These are phyloP conservation scores for Oreocharis arfaki DNA, from an alignment of 2,113 vertebrate genomes.

Conservation along the genomic window DNA sequence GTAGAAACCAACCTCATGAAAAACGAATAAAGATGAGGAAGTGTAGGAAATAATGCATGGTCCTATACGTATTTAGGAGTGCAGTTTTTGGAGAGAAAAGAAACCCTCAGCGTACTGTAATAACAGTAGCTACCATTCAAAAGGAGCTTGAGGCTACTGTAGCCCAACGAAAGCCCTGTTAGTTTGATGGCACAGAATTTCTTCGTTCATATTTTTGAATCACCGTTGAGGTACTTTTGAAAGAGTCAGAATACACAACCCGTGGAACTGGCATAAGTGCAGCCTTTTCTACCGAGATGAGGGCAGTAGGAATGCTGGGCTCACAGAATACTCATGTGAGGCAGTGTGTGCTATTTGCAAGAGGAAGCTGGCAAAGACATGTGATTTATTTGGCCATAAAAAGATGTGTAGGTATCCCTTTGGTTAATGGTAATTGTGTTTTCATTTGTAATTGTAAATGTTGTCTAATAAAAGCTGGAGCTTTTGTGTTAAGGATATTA, in stretches of 20 bases:
- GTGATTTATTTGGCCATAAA: background rate
- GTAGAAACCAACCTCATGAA: background rate
- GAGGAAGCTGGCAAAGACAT: background rate
- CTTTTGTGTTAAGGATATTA: conserved; percentile 10
- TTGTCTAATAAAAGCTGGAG: conserved; percentile 6
- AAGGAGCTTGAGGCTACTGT: background rate
- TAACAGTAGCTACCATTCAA: background rate
- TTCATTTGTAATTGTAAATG: background rate
- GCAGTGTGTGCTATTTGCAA: background rate
- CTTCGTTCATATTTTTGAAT: background rate
- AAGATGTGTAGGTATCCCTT: conserved; percentile 11
- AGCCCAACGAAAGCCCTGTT: background rate
- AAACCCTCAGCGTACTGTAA: background rate
- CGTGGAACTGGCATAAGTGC: background rate
- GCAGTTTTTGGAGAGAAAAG: background rate
- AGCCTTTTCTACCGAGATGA: background rate
- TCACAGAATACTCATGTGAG: background rate
- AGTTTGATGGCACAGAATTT: background rate
- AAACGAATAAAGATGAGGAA: background rate
- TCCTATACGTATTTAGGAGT: background rate
- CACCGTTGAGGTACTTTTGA: background rate
- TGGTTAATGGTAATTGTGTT: conserved; percentile 17
- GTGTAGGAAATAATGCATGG: background rate
- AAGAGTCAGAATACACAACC: background rate
- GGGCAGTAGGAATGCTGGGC: background rate